These are phyloP conservation scores for Lamproptera curius DNA, from an alignment of 2,888 invertebrate species.

Conservation along the genomic window DNA sequence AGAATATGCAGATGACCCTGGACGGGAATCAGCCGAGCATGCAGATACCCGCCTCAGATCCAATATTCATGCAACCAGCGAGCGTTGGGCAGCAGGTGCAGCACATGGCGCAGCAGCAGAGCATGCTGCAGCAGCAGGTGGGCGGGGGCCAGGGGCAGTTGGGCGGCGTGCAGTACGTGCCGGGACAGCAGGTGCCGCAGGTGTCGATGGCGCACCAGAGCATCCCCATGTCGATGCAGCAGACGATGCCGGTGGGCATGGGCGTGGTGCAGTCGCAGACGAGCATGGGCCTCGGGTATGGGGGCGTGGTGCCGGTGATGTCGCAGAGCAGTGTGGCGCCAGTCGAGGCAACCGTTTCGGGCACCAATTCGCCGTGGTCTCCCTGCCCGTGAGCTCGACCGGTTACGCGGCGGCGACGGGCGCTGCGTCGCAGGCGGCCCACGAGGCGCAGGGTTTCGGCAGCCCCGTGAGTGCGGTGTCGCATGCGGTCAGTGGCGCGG, in stretches of 20 bases:
- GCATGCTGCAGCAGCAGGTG: conserved; percentile 66
- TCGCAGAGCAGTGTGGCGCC: conserved; percentile 72
- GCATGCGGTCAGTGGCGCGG: conserved; percentile 65
- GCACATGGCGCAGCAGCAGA: conserved; percentile 66
- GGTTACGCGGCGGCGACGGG: conserved; percentile 57
- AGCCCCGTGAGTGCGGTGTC: conserved; percentile 75
- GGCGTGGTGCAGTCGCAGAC: conserved; percentile 74
- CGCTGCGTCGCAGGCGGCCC: conserved; percentile 54
- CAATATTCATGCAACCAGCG: conserved; percentile 68
- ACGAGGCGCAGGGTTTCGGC: conserved; percentile 71
- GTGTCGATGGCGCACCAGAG: conserved; percentile 69
- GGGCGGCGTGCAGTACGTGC: conserved; percentile 50
- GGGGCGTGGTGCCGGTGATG: conserved; percentile 70
- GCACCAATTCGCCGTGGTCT: conserved; percentile 75
- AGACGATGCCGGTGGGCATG: conserved; percentile 67
- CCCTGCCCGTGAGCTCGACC: conserved; percentile 68
- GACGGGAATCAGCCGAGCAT: conserved; percentile 75
- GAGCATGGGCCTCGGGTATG: conserved; percentile 65
- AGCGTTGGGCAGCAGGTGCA: conserved; percentile 67
- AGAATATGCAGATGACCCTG: conserved; percentile 76
- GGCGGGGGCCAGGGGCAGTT: conserved; percentile 67
- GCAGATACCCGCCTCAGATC: conserved; percentile 75
- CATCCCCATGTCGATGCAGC: conserved; percentile 75
- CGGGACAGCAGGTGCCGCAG: conserved; percentile 59
- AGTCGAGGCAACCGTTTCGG: conserved; percentile 65